These are phyloP conservation scores for Lissocephala sabroskyi DNA, from an alignment of 2,888 invertebrate species.

Conservation along the genomic window DNA sequence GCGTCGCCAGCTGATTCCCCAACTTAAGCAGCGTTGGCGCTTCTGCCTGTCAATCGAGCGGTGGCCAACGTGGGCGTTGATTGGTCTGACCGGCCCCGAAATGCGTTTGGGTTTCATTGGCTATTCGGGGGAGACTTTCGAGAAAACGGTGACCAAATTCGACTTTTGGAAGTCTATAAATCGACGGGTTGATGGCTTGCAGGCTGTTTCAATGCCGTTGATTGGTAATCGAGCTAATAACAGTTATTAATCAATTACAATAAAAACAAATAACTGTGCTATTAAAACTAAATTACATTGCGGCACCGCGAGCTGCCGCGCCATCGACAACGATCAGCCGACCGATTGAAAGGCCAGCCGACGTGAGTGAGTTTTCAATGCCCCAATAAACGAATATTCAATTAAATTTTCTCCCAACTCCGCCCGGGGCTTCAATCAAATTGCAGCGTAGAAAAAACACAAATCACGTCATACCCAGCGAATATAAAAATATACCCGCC, in stretches of 20 bases:
- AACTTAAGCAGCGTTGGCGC: neutral
- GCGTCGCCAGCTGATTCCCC: conserved; percentile 1
- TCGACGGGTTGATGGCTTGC: no score
- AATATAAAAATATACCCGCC: no score
- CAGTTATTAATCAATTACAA: conserved; percentile 55
- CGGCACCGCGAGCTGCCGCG: conserved; percentile 27
- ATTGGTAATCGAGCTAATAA: conserved; percentile 33
- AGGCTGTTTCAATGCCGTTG: no score
- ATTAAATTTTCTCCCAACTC: conserved; percentile 12
- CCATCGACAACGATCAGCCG: conserved; percentile 10
- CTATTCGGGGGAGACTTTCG: no score
- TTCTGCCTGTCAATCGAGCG: neutral
- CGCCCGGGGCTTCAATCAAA: neutral
- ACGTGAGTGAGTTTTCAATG: conserved; percentile 29
- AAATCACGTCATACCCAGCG: conserved; percentile 42
- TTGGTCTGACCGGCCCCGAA: no score
- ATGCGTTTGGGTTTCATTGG: no score
- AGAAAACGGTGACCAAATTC: no score
- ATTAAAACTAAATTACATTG: conserved; percentile 44
- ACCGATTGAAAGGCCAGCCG: conserved; percentile 24
- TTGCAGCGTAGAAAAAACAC: neutral
- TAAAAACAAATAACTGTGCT: conserved; percentile 51
- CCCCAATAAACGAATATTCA: conserved; percentile 7
- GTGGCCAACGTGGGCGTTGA: neutral
- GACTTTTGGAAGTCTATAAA: no score